Evolutionary conservation across 2,888 invertebrate genomes (phyloP).

Genomic region (Leptothorax acervorum): DNA sequence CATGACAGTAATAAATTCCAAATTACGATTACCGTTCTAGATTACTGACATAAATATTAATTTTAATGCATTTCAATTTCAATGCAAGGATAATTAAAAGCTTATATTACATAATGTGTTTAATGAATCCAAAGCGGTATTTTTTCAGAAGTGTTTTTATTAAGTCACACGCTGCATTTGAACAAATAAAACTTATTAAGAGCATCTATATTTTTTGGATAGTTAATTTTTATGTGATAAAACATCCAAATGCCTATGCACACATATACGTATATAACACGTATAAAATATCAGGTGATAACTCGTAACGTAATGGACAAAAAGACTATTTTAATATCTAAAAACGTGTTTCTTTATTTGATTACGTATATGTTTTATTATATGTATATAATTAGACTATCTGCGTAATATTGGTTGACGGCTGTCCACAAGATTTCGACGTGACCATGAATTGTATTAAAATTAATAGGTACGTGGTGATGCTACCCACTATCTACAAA

Average conservation of each 20-base stretch:
- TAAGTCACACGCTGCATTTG: not conserved
- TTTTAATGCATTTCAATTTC: no score
- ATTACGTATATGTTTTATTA: not conserved
- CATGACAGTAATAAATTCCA: not conserved
- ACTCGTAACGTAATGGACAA: not conserved
- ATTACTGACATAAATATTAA: not conserved
- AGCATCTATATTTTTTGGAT: not conserved
- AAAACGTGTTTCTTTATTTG: not conserved
- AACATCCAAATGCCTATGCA: not conserved
- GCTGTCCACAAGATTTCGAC: not conserved
- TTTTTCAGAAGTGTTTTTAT: slow-evolving; percentile 9
- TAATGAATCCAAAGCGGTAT: not conserved
- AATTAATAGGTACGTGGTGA: slow-evolving; percentile 78
- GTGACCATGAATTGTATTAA: slow-evolving; percentile 76
- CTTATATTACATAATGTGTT: not conserved
- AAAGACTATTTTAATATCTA: not conserved
- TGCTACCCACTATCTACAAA: slow-evolving; percentile 77
- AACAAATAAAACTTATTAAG: slow-evolving; percentile 9
- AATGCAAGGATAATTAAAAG: not conserved
- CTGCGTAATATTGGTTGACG: not conserved
- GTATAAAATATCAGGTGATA: not conserved
- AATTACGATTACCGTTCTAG: not conserved
- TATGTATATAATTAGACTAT: slow-evolving; percentile 1
- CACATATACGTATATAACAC: not conserved
- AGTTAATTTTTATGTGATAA: not conserved